Conservation (phyloP, 2,113 vertebrate species). For the Pseudonaja textilis region DNA sequence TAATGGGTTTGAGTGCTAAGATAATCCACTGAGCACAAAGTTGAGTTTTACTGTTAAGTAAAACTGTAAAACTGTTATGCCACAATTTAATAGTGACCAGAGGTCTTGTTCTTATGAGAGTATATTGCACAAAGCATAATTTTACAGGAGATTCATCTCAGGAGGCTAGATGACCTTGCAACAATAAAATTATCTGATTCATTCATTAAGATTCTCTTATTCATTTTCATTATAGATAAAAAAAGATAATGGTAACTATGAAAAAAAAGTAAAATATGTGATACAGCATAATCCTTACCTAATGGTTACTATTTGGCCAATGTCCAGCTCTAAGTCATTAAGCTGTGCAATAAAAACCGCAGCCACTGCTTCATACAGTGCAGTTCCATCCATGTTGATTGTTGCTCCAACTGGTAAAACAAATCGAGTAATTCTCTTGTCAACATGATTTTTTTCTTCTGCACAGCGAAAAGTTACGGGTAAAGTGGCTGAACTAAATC, state of each 20-base stretch:
- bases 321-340: conserved; percentile 82
- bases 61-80: not conserved
- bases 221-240: not conserved
- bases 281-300: conserved; percentile 72
- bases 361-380: conserved; percentile 95
- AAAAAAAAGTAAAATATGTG: not conserved
- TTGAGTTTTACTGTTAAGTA: not conserved
- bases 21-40: not conserved
- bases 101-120: not conserved
- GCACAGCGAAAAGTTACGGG: conserved; percentile 96
- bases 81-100: not conserved
- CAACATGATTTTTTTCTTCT: conserved; percentile 90
- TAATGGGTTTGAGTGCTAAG: not conserved
- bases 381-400: conserved; percentile 98
- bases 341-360: conserved; percentile 96
- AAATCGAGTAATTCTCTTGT: conserved; percentile 95
- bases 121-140: not conserved
- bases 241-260: not conserved
- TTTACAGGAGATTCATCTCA: not conserved
- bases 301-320: conserved; percentile 92
- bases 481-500: conserved; percentile 89
- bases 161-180: not conserved
- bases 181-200: not conserved
- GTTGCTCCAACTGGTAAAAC: conserved; percentile 95
- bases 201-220: not conserved